A percentile compares a stretch with the other conserved stretches of the same genome.
Evolutionary conservation across 2,888 invertebrate species (phyloP).

Genomic region (Drosophila demipolita): DNA sequence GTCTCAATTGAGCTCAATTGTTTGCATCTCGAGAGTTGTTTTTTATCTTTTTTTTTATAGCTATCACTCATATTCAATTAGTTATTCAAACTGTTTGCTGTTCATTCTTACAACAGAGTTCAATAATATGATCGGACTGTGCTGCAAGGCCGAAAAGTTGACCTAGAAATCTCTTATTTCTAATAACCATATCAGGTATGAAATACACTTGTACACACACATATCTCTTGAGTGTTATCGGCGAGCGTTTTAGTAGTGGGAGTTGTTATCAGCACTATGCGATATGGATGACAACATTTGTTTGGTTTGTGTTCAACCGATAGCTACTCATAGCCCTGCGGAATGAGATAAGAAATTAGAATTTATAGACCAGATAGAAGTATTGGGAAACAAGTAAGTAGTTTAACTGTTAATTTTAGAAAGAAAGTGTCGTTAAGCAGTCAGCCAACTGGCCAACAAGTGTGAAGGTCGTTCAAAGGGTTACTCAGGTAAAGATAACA

Average conservation of each 20-base stretch:
- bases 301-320: conserved; percentile 41
- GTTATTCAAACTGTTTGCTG: conserved; percentile 26
- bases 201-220: conserved; percentile 5
- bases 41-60: conserved; percentile 24
- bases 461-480: conserved; percentile 47
- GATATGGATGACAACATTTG: conserved; percentile 65
- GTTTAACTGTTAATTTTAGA: conserved; percentile 8
- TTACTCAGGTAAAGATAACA: not conserved
- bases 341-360: conserved; percentile 51
- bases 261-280: conserved; percentile 50
- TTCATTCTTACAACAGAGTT: conserved; percentile 19
- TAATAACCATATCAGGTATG: conserved; percentile 27
- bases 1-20: conserved; percentile 74
- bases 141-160: conserved; percentile 44
- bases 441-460: conserved; percentile 15
- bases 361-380: conserved; percentile 42
- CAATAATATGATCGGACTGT: conserved; percentile 28
- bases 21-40: conserved; percentile 45
- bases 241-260: not conserved
- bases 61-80: conserved; percentile 52
- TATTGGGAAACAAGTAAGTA: conserved; percentile 54
- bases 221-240: not conserved
- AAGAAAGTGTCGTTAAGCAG: conserved; percentile 33
- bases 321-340: conserved; percentile 31
- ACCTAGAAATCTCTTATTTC: conserved; percentile 48